phyloP scores from a whole-genome alignment of 2,888 invertebrate species.

The Drosophila glabriapex region DNA sequence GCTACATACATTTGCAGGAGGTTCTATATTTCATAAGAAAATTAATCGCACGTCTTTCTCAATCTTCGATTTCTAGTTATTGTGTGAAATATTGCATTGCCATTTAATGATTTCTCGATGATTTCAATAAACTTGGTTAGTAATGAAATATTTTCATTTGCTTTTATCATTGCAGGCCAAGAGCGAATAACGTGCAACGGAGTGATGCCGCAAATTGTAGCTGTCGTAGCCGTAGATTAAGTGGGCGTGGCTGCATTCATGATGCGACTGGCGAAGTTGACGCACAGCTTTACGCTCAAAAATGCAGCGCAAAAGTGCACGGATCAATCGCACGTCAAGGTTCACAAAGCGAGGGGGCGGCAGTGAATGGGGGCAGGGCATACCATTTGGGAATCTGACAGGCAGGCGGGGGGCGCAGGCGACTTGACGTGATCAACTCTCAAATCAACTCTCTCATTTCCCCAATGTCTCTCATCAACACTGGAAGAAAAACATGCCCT shows the following conservation, averaged over 20 bases:
- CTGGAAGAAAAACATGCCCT: not conserved
- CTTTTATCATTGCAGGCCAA: conserved; percentile 35
- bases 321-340: conserved; percentile 66
- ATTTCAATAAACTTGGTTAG: not conserved
- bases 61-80: not conserved
- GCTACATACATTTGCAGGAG: too few species aligned
- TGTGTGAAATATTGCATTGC: too few species aligned
- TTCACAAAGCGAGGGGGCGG: conserved; percentile 33
- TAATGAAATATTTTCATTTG: not conserved
- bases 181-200: conserved; percentile 12
- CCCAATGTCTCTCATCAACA: not conserved
- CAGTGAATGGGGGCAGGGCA: too few species aligned
- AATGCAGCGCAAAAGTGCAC: conserved; percentile 79
- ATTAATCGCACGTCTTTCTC: not conserved
- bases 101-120: not conserved
- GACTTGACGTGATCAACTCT: not conserved
- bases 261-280: conserved; percentile 84
- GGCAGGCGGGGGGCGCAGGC: not conserved
- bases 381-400: not conserved
- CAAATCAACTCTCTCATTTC: not conserved
- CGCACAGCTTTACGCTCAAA: conserved; percentile 81
- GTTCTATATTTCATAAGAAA: not conserved
- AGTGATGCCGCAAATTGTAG: conserved; percentile 34
- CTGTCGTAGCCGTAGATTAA: conserved; percentile 43
- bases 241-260: conserved; percentile 60